Evolutionary conservation across 2,888 invertebrate genomes (phyloP), one percentile per base, ranked within the genome.

Genomic region (Scrobipalpa costella): DNA sequence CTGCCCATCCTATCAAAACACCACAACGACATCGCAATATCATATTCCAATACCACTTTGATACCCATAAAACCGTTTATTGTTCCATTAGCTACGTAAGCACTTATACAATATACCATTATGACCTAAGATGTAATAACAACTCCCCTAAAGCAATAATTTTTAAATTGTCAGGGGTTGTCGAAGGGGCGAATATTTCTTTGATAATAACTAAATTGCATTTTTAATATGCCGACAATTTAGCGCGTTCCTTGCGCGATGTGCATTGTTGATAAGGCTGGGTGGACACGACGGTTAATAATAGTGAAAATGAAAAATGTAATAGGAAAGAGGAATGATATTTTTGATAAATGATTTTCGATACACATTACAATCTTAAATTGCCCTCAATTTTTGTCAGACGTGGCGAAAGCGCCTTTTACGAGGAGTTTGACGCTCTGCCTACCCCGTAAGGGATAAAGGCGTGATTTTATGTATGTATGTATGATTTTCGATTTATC

Each of bases 191-290:
- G 72, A 78, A 81, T 78, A 77, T 75, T 75, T 80, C 79, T 79
- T 74, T 74, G 80, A 85, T 81, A 79, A 80, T 76, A 78, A 77
- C 78, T 78, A 84, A 86, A 86, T 86, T 86, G 81, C 84, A 78
- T 80, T 83, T 80, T 76, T 77, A 81, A 79, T 74, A 52, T 38
- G 55, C n/a, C 55, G 57, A 38, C 38, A 57, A 57, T 57, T 57
- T 57, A 33, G 55, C n/a, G n/a, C 3, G 65, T 62, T 62, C 44
- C 62, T 65, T 40, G 63, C 60, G 44, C 15, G 44, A 44, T 44
- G 44, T 44, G 44, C 44, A 44, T 44, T 15, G 44, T 44, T n/a
- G 44, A 44, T 44, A 44, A 44, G 13, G 5, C n/a, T n/a, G n/a
- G 44, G n/a, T 44, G n/a, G 44, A 44, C 44, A 44, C n/a, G 2